Base-by-base conservation (phyloP, 1,140 invertebrate genomes). In the Hyles euphorbiae region DNA sequence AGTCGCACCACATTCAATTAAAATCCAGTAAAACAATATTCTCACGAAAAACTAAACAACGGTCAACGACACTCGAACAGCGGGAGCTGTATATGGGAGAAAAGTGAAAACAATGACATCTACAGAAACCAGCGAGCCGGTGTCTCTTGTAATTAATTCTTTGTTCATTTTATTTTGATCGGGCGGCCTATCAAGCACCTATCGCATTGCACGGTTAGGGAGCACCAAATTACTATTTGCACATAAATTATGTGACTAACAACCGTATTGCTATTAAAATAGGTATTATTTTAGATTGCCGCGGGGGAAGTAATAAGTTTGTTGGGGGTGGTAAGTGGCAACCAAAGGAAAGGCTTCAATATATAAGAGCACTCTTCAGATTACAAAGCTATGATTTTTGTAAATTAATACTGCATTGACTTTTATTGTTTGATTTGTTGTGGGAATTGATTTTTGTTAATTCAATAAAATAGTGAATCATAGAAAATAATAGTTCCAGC, bases 151-250 rank as follows among this genome's bases (percentile, higher is more conserved):
- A 61, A 65, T 68, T 64, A 76, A 80, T 76, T 75, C 72, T 76
- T 83, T 78, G 74, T 73, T 78, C 74, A 79, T 81, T 59, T 65
- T 83, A 81, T 83, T 81, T 81, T 81, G 71, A 79, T 77, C 81
- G 67, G 64, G 67, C 34, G 36, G 33, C 69, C 71, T 65, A 62
- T 86, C 78, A 83, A 83, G 83, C 76, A 73, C 60, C 66, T 76
- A 81, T 83, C 80, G 74, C 72, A 58, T 78, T 70, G 75, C 75
- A 58, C 63, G 68, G 56, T 61, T 64, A 53, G 51, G 61, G 59
- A 53, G 60, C 36, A 64, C 69, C 48, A 72, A 33, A 40, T 65
- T 66, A 61, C 9, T 55, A 4, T 33, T 12, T 45, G 45, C 49
- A 51, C 5, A 47, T 45, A 36, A 32, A 6, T 12, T 53, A 60